Conservation (phyloP, 2,888 invertebrate genomes). For the Drosophila mayaguana region DNA sequence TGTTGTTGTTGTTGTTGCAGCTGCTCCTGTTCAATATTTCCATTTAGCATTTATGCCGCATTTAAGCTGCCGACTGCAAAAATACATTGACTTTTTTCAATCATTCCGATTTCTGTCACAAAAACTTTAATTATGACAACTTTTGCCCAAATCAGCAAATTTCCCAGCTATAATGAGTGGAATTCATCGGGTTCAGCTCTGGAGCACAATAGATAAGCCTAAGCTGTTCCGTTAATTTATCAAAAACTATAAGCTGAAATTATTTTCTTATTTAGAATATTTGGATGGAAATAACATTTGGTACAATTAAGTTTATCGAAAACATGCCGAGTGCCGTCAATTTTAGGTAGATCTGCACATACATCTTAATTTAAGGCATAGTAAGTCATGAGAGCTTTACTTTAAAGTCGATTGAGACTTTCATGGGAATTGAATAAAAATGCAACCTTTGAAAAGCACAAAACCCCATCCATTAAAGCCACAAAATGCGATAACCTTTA, state of each 20-base stretch:
- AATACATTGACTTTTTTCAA: slow-evolving; percentile 38
- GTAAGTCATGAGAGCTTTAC: background rate
- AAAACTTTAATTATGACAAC: slow-evolving; percentile 50
- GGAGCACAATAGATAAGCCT: background rate
- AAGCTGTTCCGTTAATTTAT: no score
- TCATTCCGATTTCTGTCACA: slow-evolving; percentile 35
- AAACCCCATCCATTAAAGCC: slow-evolving; percentile 38
- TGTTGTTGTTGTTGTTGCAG: slow-evolving; percentile 1
- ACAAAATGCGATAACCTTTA: slow-evolving; percentile 30
- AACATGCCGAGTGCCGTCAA: no score
- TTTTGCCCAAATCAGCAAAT: slow-evolving; percentile 44
- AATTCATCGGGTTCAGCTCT: background rate
- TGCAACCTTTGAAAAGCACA: slow-evolving; percentile 31
- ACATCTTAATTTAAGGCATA: no score
- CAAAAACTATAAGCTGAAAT: no score
- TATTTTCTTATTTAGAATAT: no score
- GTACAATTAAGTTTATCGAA: no score
- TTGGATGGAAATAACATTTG: no score
- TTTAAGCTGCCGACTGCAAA: slow-evolving; percentile 46
- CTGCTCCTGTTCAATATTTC: slow-evolving; percentile 41
- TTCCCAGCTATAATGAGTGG: slow-evolving; percentile 4
- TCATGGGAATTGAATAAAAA: background rate
- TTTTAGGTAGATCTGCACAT: no score
- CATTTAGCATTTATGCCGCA: slow-evolving; percentile 50
- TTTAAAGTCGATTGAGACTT: background rate